These are phyloP conservation scores for Tachyglossus aculeatus DNA, from an alignment of 2,797 vertebrate genomes.

Conservation along the genomic window DNA sequence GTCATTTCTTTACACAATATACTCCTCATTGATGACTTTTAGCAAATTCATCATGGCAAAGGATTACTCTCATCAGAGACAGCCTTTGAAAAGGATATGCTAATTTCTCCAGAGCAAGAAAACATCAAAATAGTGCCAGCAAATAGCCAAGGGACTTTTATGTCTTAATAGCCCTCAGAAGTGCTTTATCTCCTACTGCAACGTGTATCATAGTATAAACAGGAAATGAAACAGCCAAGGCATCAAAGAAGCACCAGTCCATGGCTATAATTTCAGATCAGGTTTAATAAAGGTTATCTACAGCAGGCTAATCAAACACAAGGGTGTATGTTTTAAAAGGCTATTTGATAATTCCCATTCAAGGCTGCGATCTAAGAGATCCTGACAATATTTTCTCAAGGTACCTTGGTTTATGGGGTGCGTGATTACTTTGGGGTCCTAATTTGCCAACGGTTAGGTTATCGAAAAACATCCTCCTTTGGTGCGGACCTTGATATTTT, in stretches of 20 bases:
- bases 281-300: conserved; percentile 96
- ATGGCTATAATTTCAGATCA: conserved; percentile 89
- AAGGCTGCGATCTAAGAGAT: conserved; percentile 88
- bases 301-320: conserved; percentile 90
- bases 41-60: conserved; percentile 88
- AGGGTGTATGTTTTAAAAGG: conserved; percentile 80
- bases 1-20: conserved; percentile 87
- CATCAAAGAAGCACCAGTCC: conserved; percentile 87
- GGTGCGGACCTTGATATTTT: conserved; percentile 57
- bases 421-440: conserved; percentile 86
- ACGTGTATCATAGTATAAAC: conserved; percentile 89
- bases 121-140: conserved; percentile 96
- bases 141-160: conserved; percentile 96
- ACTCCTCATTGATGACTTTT: conserved; percentile 91
- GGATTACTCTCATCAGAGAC: conserved; percentile 88
- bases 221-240: conserved; percentile 85
- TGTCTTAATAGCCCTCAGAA: conserved; percentile 94
- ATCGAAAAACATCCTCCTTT: conserved; percentile 65
- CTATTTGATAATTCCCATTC: conserved; percentile 89
- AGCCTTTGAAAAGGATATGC: conserved; percentile 93
- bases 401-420: conserved; percentile 82
- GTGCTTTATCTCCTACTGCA: conserved; percentile 93
- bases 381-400: conserved; percentile 80
- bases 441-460: conserved; percentile 77
- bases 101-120: conserved; percentile 95